Conservation (phyloP, 2,113 vertebrate genomes). For the Madoqua kirkii region DNA sequence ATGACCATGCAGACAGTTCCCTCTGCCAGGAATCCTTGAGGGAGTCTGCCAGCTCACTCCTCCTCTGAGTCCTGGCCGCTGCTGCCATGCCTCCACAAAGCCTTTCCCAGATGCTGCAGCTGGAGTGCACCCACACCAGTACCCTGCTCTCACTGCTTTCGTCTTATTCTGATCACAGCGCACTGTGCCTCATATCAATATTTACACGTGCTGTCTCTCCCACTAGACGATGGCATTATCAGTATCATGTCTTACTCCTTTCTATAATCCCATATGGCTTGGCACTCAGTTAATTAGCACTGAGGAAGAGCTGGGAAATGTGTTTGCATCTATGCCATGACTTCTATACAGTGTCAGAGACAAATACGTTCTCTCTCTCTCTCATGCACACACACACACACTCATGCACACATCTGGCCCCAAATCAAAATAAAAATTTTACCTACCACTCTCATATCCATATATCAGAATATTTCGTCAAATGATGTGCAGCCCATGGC, state of each 20-base stretch:
- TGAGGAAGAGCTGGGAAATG: not conserved
- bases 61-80: not conserved
- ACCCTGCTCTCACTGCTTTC: not conserved
- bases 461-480: not conserved
- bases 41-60: not conserved
- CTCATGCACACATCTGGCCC: not conserved
- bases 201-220: not conserved
- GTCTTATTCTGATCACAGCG: not conserved
- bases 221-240: not conserved
- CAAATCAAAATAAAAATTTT: not conserved
- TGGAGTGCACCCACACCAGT: not conserved
- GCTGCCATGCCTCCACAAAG: not conserved
- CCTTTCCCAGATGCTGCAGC: not conserved
- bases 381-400: not conserved
- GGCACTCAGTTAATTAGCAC: not conserved
- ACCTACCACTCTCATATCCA: not conserved
- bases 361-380: not conserved
- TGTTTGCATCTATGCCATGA: not conserved
- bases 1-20: not conserved
- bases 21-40: not conserved
- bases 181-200: not conserved
- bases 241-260: not conserved
- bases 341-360: not conserved
- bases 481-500: not conserved
- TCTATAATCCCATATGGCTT: not conserved